Percentiles rank a stretch among this genome's conserved stretches.
phyloP scores from a whole-genome alignment of 2,888 invertebrate species.

The Lymantria dispar region DNA sequence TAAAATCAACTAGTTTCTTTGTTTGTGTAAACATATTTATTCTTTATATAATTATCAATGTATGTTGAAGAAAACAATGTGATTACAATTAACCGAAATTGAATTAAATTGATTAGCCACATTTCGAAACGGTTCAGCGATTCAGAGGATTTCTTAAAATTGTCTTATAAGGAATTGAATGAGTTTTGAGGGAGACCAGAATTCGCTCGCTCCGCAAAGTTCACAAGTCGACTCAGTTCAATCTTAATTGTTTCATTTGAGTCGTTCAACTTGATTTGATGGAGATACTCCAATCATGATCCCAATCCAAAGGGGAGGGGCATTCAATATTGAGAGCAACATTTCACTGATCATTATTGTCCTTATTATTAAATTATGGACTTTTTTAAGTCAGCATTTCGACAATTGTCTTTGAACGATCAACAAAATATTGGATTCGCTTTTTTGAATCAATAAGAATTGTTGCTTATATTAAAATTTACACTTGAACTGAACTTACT shows the following conservation, averaged over 20 bases:
- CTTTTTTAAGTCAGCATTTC: slow-evolving; percentile 13
- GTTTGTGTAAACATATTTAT: no score
- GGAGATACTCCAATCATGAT: slow-evolving; percentile 28
- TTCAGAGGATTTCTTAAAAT: slow-evolving; percentile 40
- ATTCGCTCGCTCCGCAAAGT: slow-evolving; percentile 32
- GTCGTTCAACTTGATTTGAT: slow-evolving; percentile 38
- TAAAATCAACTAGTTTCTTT: no score
- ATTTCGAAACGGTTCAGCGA: slow-evolving; percentile 14
- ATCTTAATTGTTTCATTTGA: slow-evolving; percentile 52
- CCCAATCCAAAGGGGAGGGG: slow-evolving; percentile 24
- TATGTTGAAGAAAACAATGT: no score
- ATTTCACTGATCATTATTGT: slow-evolving; percentile 34
- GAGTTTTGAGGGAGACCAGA: slow-evolving; percentile 29
- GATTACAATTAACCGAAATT: slow-evolving; percentile 6
- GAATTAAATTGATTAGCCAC: slow-evolving; percentile 45
- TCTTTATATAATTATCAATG: no score
- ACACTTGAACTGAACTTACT: no score
- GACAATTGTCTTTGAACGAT: slow-evolving; percentile 7
- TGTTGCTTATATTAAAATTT: no score
- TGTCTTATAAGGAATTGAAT: slow-evolving; percentile 57
- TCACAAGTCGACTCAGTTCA: slow-evolving; percentile 42
- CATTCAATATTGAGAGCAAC: slow-evolving; percentile 36
- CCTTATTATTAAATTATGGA: slow-evolving; percentile 25
- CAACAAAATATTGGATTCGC: not conserved
- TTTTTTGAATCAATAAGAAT: no score